Evolutionary conservation across 2,113 vertebrate species (phyloP), one percentile per base, ranked within the genome.

Genomic region (Pelecanoides urinatrix): DNA sequence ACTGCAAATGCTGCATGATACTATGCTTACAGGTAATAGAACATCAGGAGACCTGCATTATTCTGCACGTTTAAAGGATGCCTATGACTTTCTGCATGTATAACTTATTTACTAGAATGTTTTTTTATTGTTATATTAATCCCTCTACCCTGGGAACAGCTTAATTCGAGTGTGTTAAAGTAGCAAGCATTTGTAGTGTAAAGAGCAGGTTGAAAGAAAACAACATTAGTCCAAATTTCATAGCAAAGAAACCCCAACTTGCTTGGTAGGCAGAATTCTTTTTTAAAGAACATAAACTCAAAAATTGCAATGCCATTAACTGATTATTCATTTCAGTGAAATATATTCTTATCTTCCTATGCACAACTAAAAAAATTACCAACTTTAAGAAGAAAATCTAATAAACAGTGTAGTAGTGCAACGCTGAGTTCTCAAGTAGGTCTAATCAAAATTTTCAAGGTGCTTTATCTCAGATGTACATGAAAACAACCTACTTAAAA

Each of bases 11-110:
- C 98, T 98, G 98, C 98, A 98, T 97, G 97, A 98, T 96, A 97
- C 98, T 98, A 98, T 98, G 95, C 98, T 98, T 97, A 98, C 98
- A 99, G 99, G 99, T 99, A 99, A 99, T 89, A 98, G 97, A 98
- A 95, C 89, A 88, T 88, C 95, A 98, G 97, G 67, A 91, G 96
- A 98, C 97, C 97, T 97, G 94, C 96, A 96, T 94, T 96, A 97
- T 98, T 98, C 97, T 97, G 94, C 95, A 95, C 93, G 97, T 96
- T 98, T 97, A 95, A 97, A 93, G 88, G 94, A 97, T 94, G 82
- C 84, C 95, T 95, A 77, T 86, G 93, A 94, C 88, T 97, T 96
- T 97, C 86, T 98, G 98, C 97, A 98, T 98, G 98, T 88, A 34
- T 97, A 91, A 73, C 92, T 95, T 94, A 94, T 66, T 94, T 86